Evolutionary conservation across 2,113 vertebrate species (phyloP), one percentile per base, ranked within the genome.

Genomic region (Oxyura jamaicensis): DNA sequence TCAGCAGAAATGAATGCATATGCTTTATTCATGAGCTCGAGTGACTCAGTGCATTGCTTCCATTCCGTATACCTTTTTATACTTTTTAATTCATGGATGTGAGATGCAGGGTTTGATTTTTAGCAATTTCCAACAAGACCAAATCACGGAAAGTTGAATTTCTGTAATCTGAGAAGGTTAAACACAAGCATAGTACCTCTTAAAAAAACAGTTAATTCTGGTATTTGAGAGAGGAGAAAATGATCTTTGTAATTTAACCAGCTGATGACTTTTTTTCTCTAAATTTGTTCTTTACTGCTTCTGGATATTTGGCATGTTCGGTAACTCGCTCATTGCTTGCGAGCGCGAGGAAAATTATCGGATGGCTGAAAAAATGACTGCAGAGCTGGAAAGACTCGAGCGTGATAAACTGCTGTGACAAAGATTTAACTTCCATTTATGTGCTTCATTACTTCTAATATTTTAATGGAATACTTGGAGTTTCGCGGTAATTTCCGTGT

Each of bases 1-100:
- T 68, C 28, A 31, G 72, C 60, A 90, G 58, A 96, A 96, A 67
- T 36, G 22, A 78, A 60, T 68, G 56, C 79, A 28, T 66, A 56
- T 94, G 83, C 39, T 79, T 94, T 96, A 97, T 96, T 92, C 92
- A 79, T 95, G 86, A 96, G 86, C 62, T 86, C 53, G 36, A 94
- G 77, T 96, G 96, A 96, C 86, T 97, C 94, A 96, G 68, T 86
- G 83, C 56, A 21, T 73, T 71, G 46, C 90, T 42, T 65, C 62
- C 39, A 65, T 67, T 50, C 72, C 41, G 9, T 84, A 59, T 90
- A 87, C 84, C 29, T 46, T 68, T 69, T 96, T 85, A 46, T 90
- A 56, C 82, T 94, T 90, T 33, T 81, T 79, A 85, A 74, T 81
- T 89, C 84, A 89, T 81, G 77, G 76, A 46, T 80, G 31, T 35